phyloP scores from a whole-genome alignment of 2,797 vertebrate species.

The Rhynchotus rufescens region DNA sequence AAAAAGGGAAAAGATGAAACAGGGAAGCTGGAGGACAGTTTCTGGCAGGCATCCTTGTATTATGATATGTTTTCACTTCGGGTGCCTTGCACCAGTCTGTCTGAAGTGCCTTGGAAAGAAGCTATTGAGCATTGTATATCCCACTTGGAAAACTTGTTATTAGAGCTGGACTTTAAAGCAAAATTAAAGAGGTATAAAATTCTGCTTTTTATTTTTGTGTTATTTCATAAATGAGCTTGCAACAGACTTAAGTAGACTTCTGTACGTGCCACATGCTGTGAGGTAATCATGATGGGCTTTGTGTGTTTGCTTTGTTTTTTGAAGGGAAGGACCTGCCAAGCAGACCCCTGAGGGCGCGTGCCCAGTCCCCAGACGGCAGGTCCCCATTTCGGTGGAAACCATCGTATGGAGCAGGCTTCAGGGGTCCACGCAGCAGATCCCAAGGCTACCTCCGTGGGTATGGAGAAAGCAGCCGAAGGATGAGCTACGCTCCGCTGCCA shows the following conservation, averaged over 20 bases:
- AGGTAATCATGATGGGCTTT: neutral
- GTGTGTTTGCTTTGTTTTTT: constrained; percentile 69
- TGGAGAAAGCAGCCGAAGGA: constrained; percentile 83
- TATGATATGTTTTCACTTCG: neutral
- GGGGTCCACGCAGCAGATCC: constrained; percentile 81
- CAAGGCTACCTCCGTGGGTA: constrained; percentile 77
- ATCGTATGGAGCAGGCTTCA: constrained; percentile 86
- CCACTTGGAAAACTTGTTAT: neutral
- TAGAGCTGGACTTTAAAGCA: neutral
- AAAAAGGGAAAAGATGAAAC: neutral
- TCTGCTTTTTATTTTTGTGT: neutral
- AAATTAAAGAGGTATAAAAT: neutral
- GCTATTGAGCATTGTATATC: neutral
- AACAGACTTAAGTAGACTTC: neutral
- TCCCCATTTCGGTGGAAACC: constrained; percentile 82
- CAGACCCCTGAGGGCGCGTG: constrained; percentile 79
- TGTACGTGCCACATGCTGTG: neutral
- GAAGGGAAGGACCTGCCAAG: constrained; percentile 82
- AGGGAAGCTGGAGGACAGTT: neutral
- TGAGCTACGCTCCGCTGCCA: constrained; percentile 84
- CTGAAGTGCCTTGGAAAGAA: neutral
- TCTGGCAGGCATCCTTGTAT: neutral
- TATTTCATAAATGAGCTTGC: neutral
- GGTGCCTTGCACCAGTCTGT: neutral
- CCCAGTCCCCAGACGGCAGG: constrained; percentile 73